phyloP scores from a whole-genome alignment of 2,113 vertebrate genomes.

The Oceanodroma tethys region DNA sequence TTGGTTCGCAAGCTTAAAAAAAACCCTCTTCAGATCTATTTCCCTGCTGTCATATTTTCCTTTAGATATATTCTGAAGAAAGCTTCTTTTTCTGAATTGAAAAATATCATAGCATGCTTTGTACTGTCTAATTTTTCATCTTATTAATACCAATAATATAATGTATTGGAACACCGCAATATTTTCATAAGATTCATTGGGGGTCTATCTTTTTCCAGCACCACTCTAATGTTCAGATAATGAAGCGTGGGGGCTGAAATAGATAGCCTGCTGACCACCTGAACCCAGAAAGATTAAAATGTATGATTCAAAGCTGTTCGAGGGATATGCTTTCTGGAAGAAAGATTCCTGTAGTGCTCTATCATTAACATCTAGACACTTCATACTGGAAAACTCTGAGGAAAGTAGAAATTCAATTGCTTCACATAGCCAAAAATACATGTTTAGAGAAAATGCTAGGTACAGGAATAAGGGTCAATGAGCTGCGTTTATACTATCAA shows the following conservation, averaged over 20 bases:
- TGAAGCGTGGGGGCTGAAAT: constrained; percentile 58
- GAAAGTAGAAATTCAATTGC: neutral
- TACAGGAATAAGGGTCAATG: neutral
- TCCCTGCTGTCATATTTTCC: constrained; percentile 60
- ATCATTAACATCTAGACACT: constrained; percentile 61
- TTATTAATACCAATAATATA: constrained; percentile 65
- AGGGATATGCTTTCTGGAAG: constrained; percentile 37
- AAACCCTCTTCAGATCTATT: constrained; percentile 46
- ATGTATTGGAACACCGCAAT: constrained; percentile 44
- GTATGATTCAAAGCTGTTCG: neutral
- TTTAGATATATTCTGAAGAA: constrained; percentile 42
- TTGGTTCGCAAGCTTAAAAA: constrained; percentile 32
- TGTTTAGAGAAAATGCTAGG: neutral
- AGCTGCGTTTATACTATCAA: neutral
- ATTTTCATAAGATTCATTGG: constrained; percentile 70
- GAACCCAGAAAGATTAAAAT: constrained; percentile 67
- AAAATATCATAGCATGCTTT: constrained; percentile 59
- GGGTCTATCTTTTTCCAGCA: constrained; percentile 64
- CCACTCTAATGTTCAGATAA: constrained; percentile 65
- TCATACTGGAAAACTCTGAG: constrained; percentile 43
- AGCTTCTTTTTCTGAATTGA: constrained; percentile 51
- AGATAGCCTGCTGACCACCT: constrained; percentile 69
- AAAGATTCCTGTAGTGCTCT: constrained; percentile 33
- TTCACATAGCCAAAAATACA: constrained; percentile 6
- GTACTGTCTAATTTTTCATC: constrained; percentile 68